Conservation (phyloP, 2,113 vertebrate genomes). For the Oreochromis spilurus region DNA sequence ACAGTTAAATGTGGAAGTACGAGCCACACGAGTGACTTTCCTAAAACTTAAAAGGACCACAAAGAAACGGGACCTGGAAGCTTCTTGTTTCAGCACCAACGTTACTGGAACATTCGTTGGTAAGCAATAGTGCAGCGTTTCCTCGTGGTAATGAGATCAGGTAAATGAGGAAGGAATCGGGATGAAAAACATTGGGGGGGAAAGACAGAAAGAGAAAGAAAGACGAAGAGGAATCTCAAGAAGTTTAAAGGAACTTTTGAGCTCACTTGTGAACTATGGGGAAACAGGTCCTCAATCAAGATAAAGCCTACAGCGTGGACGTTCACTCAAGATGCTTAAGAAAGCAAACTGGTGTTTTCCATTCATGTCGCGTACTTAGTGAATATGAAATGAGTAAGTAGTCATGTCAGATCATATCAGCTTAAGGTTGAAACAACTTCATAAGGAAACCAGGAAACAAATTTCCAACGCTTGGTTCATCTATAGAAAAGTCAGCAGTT, state of each 20-base stretch:
- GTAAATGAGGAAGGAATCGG: background rate
- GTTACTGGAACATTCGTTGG: background rate
- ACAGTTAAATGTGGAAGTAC: background rate
- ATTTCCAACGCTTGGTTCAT: background rate
- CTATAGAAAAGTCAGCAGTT: background rate
- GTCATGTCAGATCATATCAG: background rate
- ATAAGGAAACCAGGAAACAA: background rate
- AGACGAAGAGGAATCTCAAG: background rate
- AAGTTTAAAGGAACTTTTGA: background rate
- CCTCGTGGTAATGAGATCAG: slow-evolving; percentile 10
- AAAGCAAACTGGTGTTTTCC: background rate
- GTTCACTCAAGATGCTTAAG: background rate
- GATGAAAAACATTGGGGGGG: background rate
- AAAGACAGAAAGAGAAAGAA: background rate
- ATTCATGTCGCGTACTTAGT: background rate
- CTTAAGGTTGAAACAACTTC: background rate
- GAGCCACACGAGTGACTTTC: background rate
- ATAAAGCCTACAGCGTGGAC: background rate
- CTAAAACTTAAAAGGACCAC: background rate
- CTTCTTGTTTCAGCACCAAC: background rate
- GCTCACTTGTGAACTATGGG: background rate
- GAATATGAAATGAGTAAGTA: background rate
- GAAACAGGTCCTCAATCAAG: background rate
- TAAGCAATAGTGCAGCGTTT: slow-evolving; percentile 51
- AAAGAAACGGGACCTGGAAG: background rate